Evolutionary conservation across 2,888 invertebrate genomes (phyloP).

Genomic region (Oscheius sp.): DNA sequence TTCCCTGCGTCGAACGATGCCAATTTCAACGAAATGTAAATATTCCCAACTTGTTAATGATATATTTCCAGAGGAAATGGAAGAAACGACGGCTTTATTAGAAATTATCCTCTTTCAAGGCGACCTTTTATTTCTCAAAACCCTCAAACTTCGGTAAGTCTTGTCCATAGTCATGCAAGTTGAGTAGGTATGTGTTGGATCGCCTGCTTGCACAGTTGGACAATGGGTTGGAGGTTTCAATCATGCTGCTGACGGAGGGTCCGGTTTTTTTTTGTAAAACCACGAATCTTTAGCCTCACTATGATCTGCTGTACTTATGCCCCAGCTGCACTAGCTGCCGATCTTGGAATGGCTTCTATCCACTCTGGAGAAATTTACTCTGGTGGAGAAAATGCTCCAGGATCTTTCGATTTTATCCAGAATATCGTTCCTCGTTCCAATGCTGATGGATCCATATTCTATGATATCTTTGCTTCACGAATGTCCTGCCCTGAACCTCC

Average conservation of each 20-base stretch:
- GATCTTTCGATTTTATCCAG: not conserved
- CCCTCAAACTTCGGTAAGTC: not conserved
- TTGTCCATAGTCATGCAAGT: too few species aligned
- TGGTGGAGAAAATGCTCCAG: not conserved
- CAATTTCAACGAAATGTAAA: not conserved
- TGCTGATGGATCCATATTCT: not conserved
- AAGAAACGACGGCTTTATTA: not conserved
- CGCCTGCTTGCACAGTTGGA: not conserved
- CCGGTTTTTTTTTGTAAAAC: too few species aligned
- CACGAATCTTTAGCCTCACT: too few species aligned
- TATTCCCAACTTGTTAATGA: too few species aligned
- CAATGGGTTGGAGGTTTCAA: not conserved
- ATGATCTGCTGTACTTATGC: not conserved
- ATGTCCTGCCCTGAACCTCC: not conserved
- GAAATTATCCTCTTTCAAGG: not conserved
- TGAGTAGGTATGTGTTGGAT: not conserved
- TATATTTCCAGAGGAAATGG: not conserved
- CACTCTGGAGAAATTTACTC: not conserved
- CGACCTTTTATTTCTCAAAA: not conserved
- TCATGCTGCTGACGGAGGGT: not conserved
- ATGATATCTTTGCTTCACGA: not conserved
- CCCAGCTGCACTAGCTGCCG: not conserved
- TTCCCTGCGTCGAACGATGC: not conserved
- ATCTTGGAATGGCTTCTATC: not conserved
- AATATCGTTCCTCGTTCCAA: not conserved